phyloP scores from a whole-genome alignment of 2,888 invertebrate genomes.

The Pimpla rufipes region DNA sequence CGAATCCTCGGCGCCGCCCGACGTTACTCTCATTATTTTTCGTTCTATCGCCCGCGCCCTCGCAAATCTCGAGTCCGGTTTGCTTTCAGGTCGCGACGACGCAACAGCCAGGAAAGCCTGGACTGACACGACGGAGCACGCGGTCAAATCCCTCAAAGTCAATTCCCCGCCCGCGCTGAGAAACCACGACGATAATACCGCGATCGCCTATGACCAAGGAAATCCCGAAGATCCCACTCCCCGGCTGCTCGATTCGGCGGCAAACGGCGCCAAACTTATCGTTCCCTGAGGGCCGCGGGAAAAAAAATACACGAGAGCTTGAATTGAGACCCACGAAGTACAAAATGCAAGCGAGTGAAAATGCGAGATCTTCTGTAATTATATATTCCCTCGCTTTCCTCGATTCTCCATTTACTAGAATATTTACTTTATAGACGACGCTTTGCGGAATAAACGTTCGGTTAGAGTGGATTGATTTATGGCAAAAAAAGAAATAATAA shows the following conservation, averaged over 20 bases:
- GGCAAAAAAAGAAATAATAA: no score
- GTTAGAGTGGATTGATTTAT: no score
- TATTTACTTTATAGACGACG: constrained; percentile 6
- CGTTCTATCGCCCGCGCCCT: constrained; percentile 66
- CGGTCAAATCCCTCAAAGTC: constrained; percentile 72
- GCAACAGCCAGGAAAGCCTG: constrained; percentile 72
- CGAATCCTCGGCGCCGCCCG: constrained; percentile 1
- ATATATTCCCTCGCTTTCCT: background rate
- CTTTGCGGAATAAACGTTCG: background rate
- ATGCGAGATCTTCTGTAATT: constrained; percentile 22
- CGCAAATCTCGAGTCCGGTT: constrained; percentile 73
- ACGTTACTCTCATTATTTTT: background rate
- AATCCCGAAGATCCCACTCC: constrained; percentile 72
- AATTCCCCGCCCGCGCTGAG: constrained; percentile 61
- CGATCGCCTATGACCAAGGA: constrained; percentile 62
- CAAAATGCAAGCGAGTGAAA: constrained; percentile 2
- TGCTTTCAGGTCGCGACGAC: constrained; percentile 75
- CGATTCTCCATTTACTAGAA: background rate
- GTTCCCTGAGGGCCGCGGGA: constrained; percentile 66
- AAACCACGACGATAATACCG: constrained; percentile 59
- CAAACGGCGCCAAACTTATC: constrained; percentile 76
- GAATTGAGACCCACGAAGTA: background rate
- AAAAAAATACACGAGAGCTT: background rate
- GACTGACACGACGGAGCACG: constrained; percentile 74
- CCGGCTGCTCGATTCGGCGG: constrained; percentile 76